A percentile compares a stretch with the other conserved stretches of the same genome.
These are phyloP conservation scores for Cassiopea andromeda DNA, from an alignment of 30 jellyfish, hydroid and myxozoan species.

Conservation along the genomic window DNA sequence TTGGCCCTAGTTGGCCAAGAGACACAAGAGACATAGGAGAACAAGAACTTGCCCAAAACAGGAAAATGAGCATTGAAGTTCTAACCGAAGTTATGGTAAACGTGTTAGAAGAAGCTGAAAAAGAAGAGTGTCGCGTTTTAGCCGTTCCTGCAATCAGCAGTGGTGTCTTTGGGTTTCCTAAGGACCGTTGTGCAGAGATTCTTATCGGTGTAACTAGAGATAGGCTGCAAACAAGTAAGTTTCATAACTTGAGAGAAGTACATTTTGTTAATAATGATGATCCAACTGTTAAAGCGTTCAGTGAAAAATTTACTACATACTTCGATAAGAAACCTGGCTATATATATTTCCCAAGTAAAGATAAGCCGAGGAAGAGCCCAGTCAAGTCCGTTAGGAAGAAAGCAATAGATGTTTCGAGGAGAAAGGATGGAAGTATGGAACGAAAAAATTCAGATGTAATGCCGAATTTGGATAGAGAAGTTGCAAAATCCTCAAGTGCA, in stretches of 20 bases:
- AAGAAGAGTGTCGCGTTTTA: constrained; percentile 21
- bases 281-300: constrained; percentile 30
- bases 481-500: not conserved
- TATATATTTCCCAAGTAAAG: not conserved
- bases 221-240: too few species aligned
- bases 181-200: constrained; percentile 55
- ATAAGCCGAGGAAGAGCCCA: not conserved
- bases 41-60: not conserved
- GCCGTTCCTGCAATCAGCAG: constrained; percentile 72
- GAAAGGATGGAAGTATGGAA: not conserved
- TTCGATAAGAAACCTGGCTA: constrained; percentile 1
- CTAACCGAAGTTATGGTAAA: constrained; percentile 20
- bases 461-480: not conserved
- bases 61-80: not conserved
- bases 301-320: not conserved
- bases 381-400: not conserved
- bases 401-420: not conserved
- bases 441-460: not conserved
- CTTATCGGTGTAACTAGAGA: constrained; percentile 1
- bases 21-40: constrained; percentile 14
- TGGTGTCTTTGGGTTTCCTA: constrained; percentile 58
- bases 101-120: constrained; percentile 20
- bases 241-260: constrained; percentile 17
- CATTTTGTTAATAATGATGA: constrained; percentile 49
- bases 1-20: constrained; percentile 58